A percentile compares a stretch with the other conserved stretches of the same genome.
Conservation (phyloP, 1,140 invertebrate species). For the Leptinotarsa defecta region DNA sequence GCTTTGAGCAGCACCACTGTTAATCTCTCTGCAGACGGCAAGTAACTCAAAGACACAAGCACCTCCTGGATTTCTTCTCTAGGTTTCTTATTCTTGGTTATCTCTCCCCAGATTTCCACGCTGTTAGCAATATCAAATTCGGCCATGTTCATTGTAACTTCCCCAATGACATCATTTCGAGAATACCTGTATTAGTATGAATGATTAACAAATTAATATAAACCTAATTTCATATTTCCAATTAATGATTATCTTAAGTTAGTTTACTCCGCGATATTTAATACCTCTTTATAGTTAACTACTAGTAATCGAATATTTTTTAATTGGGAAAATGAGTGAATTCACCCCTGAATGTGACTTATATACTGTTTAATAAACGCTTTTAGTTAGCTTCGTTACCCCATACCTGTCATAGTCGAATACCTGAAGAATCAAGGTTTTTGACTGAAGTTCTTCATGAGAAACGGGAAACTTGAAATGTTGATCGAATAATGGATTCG, state of each 20-base stretch:
- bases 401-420: conserved; percentile 57
- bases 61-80: conserved; percentile 81
- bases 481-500: conserved; percentile 81
- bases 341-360: no score
- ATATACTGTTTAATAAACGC: no score
- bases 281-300: no score
- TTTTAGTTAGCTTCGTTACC: no score
- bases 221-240: no score
- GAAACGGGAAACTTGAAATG: conserved; percentile 86
- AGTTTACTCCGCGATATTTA: no score
- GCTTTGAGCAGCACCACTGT: conserved; percentile 85
- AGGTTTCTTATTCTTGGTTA: conserved; percentile 75
- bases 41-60: conserved; percentile 80
- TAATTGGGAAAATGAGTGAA: no score
- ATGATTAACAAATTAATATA: no score
- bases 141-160: conserved; percentile 71
- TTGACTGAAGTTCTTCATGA: conserved; percentile 76
- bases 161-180: conserved; percentile 78
- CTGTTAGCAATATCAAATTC: conserved; percentile 71
- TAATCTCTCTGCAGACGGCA: conserved; percentile 83
- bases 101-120: conserved; percentile 79
- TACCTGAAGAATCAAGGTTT: conserved; percentile 72
- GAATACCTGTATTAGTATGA: conserved; percentile 60
- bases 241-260: no score
- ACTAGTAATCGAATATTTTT: no score